Evolutionary conservation across 2,888 invertebrate species (phyloP), one percentile per base, ranked within the genome.

Genomic region (Acanthococcus lagerstroemiae): DNA sequence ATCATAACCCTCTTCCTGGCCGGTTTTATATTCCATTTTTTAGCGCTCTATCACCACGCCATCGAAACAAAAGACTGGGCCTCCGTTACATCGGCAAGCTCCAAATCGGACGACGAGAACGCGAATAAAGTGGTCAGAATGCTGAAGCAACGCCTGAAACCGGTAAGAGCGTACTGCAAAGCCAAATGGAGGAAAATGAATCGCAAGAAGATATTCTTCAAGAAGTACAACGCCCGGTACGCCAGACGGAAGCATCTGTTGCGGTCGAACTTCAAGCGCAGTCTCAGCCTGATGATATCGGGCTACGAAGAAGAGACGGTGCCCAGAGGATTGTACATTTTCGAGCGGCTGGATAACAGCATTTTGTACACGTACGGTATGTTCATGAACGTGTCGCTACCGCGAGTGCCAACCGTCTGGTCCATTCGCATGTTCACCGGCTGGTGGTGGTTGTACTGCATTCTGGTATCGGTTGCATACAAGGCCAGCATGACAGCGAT

Each of bases 371-470:
- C 89, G 0, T 90, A 85, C 72, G 86, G 89, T 71, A 90, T 90
- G 89, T 75, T 89, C 55, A 77, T 90, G 5, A 83, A 88, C 69
- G 86, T 91, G 25, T 86, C 90, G 0, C 66, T 90, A 66, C 90
- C 90, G 0, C 83, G 82, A 72, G 78, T 90, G 70, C 90, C 90
- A 0, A 80, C 81, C 17, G 87, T 86, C 17, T 90, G 90, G 90
- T 85, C 90, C 0, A 78, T 91, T 48, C 79, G 90, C 37, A 78
- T 90, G 26, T 78, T 91, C 15, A 89, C 90, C 1, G 90, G 91
- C 0, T 90, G 89, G 85, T 91, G 90, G 77, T 91, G 90, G 90
- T 75, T 90, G 1, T 92, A 90, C 74, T 88, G 88, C 72, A 83
- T 90, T 68, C 78, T 90, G 3, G 80, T 90, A 4, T 86, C 87